These are phyloP conservation scores for Morpho deidamia DNA, from an alignment of 2,888 invertebrate species.

Conservation along the genomic window DNA sequence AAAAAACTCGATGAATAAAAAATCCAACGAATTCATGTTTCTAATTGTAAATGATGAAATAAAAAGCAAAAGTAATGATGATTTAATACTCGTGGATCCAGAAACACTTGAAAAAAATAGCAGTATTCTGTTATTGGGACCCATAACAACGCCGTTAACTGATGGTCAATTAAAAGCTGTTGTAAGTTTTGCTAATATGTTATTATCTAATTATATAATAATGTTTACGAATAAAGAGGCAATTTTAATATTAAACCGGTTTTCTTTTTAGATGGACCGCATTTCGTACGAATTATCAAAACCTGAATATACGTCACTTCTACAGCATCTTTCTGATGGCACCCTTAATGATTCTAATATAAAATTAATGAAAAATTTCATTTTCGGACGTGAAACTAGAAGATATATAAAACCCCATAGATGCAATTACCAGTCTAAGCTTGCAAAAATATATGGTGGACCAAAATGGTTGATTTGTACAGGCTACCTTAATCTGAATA, in stretches of 20 bases:
- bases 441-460: constrained; percentile 54
- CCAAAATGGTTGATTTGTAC: constrained; percentile 69
- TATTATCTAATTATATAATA: background rate
- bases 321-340: constrained; percentile 58
- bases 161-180: constrained; percentile 54
- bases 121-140: constrained; percentile 60
- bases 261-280: constrained; percentile 55
- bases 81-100: constrained; percentile 59
- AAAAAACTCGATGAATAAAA: constrained; percentile 1
- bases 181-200: constrained; percentile 37
- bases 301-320: constrained; percentile 54
- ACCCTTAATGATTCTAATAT: constrained; percentile 40
- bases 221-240: background rate
- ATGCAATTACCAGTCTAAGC: constrained; percentile 62
- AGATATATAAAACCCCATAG: constrained; percentile 69
- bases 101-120: constrained; percentile 60
- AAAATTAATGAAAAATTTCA: constrained; percentile 47
- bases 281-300: constrained; percentile 60
- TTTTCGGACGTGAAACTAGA: constrained; percentile 54
- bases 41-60: constrained; percentile 66
- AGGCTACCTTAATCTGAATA: constrained; percentile 64
- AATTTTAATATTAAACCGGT: background rate
- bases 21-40: constrained; percentile 54
- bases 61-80: constrained; percentile 49
- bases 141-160: constrained; percentile 52